Conservation (phyloP, 2,888 invertebrate genomes). For the Catocala nupta region DNA sequence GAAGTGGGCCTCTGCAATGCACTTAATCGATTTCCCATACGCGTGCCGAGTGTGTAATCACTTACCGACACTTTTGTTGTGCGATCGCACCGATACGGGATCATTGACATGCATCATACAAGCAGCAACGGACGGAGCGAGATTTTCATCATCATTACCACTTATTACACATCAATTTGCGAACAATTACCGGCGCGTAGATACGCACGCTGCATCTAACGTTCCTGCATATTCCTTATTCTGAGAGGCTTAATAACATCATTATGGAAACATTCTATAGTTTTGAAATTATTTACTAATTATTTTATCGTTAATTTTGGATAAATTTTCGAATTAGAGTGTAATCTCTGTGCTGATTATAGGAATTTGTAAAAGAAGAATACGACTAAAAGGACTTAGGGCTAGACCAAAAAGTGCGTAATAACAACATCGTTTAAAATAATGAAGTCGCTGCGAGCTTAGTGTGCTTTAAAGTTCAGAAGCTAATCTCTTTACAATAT, state of each 20-base stretch:
- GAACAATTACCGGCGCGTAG: slow-evolving; percentile 44
- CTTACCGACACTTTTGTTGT: slow-evolving; percentile 28
- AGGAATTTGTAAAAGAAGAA: too few species aligned
- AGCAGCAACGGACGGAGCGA: slow-evolving; percentile 20
- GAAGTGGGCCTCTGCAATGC: slow-evolving; percentile 8
- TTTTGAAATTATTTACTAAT: slow-evolving; percentile 1
- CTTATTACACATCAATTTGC: slow-evolving; percentile 43
- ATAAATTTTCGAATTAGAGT: too few species aligned
- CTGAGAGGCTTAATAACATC: slow-evolving; percentile 10
- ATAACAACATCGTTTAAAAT: too few species aligned
- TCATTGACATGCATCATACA: slow-evolving; percentile 44
- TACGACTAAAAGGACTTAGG: too few species aligned
- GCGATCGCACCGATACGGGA: slow-evolving; percentile 37
- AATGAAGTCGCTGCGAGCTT: too few species aligned
- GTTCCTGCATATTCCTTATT: slow-evolving; percentile 25
- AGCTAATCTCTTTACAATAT: too few species aligned
- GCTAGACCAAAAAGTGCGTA: too few species aligned
- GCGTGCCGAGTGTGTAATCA: slow-evolving; percentile 23
- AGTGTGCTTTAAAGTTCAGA: too few species aligned
- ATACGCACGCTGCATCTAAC: slow-evolving; percentile 6
- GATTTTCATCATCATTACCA: slow-evolving; percentile 42
- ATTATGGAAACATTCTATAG: slow-evolving; percentile 8
- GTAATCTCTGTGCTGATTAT: too few species aligned
- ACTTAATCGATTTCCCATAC: slow-evolving; percentile 15
- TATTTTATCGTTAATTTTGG: neutral